Evolutionary conservation across 2,113 vertebrate genomes (phyloP), one percentile per base, ranked within the genome.

Genomic region (Poeciliopsis occidentalis): DNA sequence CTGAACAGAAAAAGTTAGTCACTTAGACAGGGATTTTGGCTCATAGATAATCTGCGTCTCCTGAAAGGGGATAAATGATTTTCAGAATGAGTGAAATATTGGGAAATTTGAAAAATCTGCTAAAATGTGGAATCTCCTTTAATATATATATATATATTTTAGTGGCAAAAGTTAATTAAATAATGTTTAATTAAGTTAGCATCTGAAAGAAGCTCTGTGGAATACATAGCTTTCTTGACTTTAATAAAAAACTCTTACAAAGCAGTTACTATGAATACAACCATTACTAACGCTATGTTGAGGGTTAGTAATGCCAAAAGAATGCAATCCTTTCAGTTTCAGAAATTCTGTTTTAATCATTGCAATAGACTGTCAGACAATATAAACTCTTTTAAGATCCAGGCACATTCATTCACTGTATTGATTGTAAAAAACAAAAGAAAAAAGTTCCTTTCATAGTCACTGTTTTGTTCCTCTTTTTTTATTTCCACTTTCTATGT

Each of bases 291-390:
- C 34, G 10, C 34, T 37, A 15, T 3, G 12, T 41, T 41, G 39
- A 37, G 39, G 12, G 12, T 41, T 3, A 15, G 13, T 41, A 1
- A 12, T 1, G 39, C 39, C 39, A 41, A 41, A 41, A 15, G 39
- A 15, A 15, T 41, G 39, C 39, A 41, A 41, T 41, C 39, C 12
- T 41, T 41, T 41, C 54, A 75, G 68, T 66, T 62, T 44, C 61
- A 47, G 69, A 69, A 60, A 54, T 37, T 27, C 19, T 37, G n/a
- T 17, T 4, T 69, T n/a, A 24, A 7, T 57, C 51, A 57, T 57
- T n/a, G 51, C 24, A 57, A 57, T 22, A 54, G 51, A 77, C 51
- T 82, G 65, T 78, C 30, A 81, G 71, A 79, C 81, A 79, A 80
- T 68, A 63, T 63, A 76, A 51, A 39, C 44, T 47, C 17, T 17